phyloP scores from a whole-genome alignment of 92 coral and sea anemone species.

The Parazoanthus atlanticus region DNA sequence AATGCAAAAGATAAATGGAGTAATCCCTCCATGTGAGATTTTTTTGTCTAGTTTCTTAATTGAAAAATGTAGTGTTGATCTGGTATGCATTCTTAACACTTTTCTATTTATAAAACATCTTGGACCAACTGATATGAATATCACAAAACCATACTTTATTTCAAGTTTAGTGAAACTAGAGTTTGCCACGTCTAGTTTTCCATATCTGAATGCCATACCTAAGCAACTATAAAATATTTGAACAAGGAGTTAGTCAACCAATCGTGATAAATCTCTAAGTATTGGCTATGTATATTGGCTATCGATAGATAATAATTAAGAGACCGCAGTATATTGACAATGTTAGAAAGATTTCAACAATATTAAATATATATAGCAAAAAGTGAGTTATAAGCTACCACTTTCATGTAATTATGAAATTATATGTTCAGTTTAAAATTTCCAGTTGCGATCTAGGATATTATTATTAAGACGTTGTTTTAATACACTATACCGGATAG shows the following conservation, averaged over 20 bases:
- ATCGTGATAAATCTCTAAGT: background rate
- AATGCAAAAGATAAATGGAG: no score
- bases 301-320: no score
- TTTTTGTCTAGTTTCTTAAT: no score
- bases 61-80: no score
- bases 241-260: background rate
- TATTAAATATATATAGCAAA: background rate
- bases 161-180: background rate
- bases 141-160: background rate
- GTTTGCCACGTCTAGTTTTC: background rate
- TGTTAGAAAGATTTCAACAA: background rate
- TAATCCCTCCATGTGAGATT: no score
- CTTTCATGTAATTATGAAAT: background rate
- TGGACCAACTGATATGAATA: no score
- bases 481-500: no score
- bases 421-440: background rate
- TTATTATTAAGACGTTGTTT: no score
- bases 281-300: background rate
- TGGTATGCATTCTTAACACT: no score
- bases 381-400: background rate
- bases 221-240: background rate
- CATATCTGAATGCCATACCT: background rate
- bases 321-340: background rate
- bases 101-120: background rate
- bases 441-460: no score